Base-by-base conservation (phyloP, 2,797 vertebrate species). In the Lates japonicus region DNA sequence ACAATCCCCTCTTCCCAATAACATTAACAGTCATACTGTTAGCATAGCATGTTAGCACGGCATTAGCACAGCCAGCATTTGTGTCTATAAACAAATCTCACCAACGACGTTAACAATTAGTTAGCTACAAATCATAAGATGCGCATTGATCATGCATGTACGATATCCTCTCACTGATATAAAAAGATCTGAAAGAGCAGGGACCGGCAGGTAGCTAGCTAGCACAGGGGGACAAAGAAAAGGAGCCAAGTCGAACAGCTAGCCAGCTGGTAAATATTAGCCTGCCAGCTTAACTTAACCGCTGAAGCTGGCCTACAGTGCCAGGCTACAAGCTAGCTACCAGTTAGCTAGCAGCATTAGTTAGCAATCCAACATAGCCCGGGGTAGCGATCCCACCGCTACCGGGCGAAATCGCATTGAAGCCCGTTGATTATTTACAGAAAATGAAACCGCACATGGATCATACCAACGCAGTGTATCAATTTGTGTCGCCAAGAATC, bases 401-500 rank as follows among this genome's bases (percentile, higher is more conserved):
- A 20, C 29, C 74, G 64, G 70, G 29, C 52, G 11, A 74, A 66
- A 72, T 19, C n/a, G 10, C 14, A 42, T 10, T n/a, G 29, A 41
- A 59, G 22, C 52, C 41, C 46, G 19, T 31, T 12, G 2, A 33
- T 57, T 55, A 42, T 62, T 44, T 66, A 37, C 20, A 64, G 74
- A 89, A 88, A 66, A 79, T 51, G n/a, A 83, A 85, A 48, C 35
- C 73, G 70, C 41, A 76, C 37, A 33, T 55, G 33, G 22, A 69
- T 85, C 97, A 96, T 97, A 98, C 98, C 98, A 91, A 99, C 96
- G 95, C 97, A 98, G 95, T 98, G 97, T 92, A 98, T 97, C 89
- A 99, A 92, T 94, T 96, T 97, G 93, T 98, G 96, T 92, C 98
- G 96, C 98, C 98, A 99, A 52, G 97, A 98, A 93, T 99, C 98